These are phyloP conservation scores for Campoletis sonorensis DNA, from an alignment of 1,140 invertebrate genomes.

Conservation along the genomic window DNA sequence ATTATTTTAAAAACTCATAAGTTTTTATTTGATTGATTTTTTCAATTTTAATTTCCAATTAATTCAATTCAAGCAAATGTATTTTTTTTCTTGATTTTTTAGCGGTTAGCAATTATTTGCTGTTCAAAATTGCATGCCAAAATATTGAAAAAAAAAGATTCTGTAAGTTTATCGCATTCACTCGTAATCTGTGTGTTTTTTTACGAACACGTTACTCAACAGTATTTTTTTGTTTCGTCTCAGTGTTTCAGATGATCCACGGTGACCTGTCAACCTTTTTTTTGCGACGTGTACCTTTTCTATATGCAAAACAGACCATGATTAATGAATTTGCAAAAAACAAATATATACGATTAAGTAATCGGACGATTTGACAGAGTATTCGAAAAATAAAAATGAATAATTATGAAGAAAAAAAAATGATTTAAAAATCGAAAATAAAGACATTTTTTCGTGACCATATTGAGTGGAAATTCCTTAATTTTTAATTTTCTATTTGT, in stretches of 20 bases:
- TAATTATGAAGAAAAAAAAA: slow-evolving; percentile 28
- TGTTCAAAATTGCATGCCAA: no score
- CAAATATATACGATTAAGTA: no score
- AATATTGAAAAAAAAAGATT: neutral
- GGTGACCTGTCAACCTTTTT: slow-evolving; percentile 49
- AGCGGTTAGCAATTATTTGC: neutral
- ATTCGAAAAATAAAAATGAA: no score
- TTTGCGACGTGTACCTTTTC: no score
- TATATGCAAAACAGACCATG: slow-evolving; percentile 23
- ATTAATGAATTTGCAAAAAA: no score
- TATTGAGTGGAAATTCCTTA: neutral
- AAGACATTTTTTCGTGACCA: neutral
- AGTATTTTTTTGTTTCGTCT: no score
- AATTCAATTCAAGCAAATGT: neutral
- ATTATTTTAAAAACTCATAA: no score
- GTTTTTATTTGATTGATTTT: neutral
- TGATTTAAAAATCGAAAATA: neutral
- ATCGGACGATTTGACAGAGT: no score
- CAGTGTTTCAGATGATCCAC: slow-evolving; percentile 28
- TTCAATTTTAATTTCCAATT: neutral
- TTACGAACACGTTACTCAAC: no score
- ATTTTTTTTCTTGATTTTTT: neutral
- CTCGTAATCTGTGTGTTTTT: no score
- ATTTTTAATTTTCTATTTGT: slow-evolving; percentile 52
- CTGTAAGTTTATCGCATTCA: no score